These are phyloP conservation scores for Conchocele bisecta DNA, from an alignment of 2,888 invertebrate species.

Conservation along the genomic window DNA sequence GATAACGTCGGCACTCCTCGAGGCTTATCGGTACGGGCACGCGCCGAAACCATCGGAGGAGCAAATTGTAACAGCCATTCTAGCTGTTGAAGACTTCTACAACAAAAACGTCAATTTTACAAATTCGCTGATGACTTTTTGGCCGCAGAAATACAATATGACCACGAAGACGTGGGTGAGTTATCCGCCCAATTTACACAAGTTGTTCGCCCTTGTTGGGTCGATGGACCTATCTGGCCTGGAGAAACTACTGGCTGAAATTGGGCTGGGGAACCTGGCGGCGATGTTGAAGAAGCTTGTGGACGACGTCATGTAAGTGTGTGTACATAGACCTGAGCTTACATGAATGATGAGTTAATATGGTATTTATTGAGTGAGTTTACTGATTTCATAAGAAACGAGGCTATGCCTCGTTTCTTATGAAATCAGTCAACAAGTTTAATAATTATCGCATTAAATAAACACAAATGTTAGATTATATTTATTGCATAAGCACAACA, in stretches of 20 bases:
- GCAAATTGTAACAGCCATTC: constrained; percentile 35
- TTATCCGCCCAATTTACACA: constrained; percentile 64
- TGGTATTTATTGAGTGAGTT: too few species aligned
- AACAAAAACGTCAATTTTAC: constrained; percentile 69
- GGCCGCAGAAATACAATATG: constrained; percentile 72
- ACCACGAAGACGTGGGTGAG: constrained; percentile 63
- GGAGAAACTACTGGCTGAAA: constrained; percentile 59
- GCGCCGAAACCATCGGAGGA: constrained; percentile 57
- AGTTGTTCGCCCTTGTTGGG: constrained; percentile 62
- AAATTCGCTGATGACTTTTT: constrained; percentile 74
- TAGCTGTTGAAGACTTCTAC: constrained; percentile 62
- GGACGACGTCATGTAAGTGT: too few species aligned
- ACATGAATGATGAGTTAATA: too few species aligned
- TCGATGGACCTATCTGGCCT: constrained; percentile 55
- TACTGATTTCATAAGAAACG: too few species aligned
- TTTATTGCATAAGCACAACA: too few species aligned
- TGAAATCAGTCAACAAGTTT: too few species aligned
- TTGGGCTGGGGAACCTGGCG: constrained; percentile 64
- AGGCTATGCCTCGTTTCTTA: too few species aligned
- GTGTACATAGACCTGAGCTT: too few species aligned
- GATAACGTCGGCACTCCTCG: constrained; percentile 72
- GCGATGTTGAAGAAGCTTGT: constrained; percentile 59
- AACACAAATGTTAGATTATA: too few species aligned
- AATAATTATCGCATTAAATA: too few species aligned
- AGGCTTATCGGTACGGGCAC: constrained; percentile 63